These are phyloP conservation scores for Gymnocypris eckloni DNA, from an alignment of 2,797 vertebrate genomes.

Conservation along the genomic window DNA sequence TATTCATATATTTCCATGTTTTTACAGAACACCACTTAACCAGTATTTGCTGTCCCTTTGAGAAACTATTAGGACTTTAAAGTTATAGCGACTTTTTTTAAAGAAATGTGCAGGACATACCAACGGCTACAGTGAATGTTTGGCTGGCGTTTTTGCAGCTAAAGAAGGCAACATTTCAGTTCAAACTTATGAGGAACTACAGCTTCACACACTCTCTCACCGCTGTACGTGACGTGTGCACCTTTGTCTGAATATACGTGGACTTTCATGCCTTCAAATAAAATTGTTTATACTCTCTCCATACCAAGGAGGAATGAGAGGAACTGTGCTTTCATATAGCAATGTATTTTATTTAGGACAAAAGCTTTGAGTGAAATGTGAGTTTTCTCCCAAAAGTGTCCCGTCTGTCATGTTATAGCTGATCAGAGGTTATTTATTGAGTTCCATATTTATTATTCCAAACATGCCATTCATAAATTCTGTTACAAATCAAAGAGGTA, in stretches of 20 bases:
- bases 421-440: conserved; percentile 81
- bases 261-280: conserved; percentile 63
- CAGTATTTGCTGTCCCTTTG: conserved; percentile 21
- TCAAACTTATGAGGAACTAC: conserved; percentile 22
- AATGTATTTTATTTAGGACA: conserved; percentile 57
- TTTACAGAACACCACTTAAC: conserved; percentile 16
- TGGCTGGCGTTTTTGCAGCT: not conserved
- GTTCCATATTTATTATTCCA: conserved; percentile 79
- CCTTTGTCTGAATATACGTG: conserved; percentile 61
- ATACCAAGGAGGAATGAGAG: conserved; percentile 32
- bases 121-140: conserved; percentile 2
- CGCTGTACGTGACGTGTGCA: conserved; percentile 41
- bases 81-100: not conserved
- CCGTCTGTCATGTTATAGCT: conserved; percentile 65
- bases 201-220: not conserved
- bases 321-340: conserved; percentile 50
- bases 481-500: conserved; percentile 21
- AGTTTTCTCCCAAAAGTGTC: conserved; percentile 76
- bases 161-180: not conserved
- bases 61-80: conserved; percentile 10
- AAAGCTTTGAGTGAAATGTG: conserved; percentile 74
- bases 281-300: conserved; percentile 41
- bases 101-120: not conserved
- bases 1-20: not conserved
- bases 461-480: conserved; percentile 53